A percentile compares a stretch with the other conserved stretches of the same genome.
phyloP scores from a whole-genome alignment of 2,113 vertebrate genomes.

The Guaruba guarouba region DNA sequence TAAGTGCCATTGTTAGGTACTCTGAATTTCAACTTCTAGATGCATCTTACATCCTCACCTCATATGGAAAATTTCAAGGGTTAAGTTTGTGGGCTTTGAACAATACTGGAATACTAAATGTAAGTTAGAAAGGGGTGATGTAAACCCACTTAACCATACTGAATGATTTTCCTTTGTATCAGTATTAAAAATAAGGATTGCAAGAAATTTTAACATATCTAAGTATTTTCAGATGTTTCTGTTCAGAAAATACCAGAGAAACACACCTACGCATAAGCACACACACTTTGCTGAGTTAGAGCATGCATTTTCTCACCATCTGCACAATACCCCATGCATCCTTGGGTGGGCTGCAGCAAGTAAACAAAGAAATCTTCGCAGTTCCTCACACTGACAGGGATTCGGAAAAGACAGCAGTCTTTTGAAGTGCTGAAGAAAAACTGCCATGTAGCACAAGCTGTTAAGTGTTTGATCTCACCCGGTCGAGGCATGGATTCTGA shows the following conservation, averaged over 20 bases:
- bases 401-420: slow-evolving; percentile 89
- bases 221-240: neutral
- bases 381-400: slow-evolving; percentile 88
- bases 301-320: slow-evolving; percentile 74
- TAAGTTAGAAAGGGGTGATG: neutral
- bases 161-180: neutral
- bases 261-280: neutral
- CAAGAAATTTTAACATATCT: neutral
- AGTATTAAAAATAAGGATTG: neutral
- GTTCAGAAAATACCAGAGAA: neutral
- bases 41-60: neutral
- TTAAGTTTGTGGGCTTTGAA: neutral
- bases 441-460: slow-evolving; percentile 88
- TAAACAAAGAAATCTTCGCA: slow-evolving; percentile 88
- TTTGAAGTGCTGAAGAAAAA: slow-evolving; percentile 76
- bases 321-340: slow-evolving; percentile 92
- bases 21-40: neutral
- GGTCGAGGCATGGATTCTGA: slow-evolving; percentile 81
- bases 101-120: neutral
- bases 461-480: slow-evolving; percentile 81
- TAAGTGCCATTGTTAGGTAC: neutral
- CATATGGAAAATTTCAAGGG: neutral
- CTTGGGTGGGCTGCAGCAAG: slow-evolving; percentile 88
- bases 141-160: neutral
- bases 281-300: neutral